Conservation (phyloP, 2,888 invertebrate genomes). For the Melinaea menophilus region DNA sequence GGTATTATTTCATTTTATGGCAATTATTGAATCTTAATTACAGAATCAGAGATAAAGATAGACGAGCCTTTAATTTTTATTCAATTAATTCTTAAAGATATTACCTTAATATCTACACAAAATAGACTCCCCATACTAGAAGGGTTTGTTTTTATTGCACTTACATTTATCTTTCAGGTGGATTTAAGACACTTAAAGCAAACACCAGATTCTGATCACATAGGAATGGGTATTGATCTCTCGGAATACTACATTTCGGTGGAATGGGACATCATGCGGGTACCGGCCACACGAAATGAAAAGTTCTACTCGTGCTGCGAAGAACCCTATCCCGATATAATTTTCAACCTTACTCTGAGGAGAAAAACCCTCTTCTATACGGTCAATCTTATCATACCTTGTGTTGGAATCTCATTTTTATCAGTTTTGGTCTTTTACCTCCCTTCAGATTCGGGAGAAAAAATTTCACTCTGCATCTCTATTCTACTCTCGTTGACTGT, state of each 20-base stretch:
- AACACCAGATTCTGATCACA: slow-evolving; percentile 90
- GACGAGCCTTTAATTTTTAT: no score
- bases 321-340: slow-evolving; percentile 97
- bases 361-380: slow-evolving; percentile 98
- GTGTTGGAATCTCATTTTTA: slow-evolving; percentile 97
- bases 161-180: slow-evolving; percentile 79
- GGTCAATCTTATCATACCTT: slow-evolving; percentile 97
- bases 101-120: no score
- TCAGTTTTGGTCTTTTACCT: slow-evolving; percentile 98
- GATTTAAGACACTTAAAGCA: slow-evolving; percentile 93
- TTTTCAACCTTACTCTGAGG: slow-evolving; percentile 96
- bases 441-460: slow-evolving; percentile 98
- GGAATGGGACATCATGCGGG: slow-evolving; percentile 98
- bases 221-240: slow-evolving; percentile 93
- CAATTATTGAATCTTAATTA: no score
- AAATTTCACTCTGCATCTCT: slow-evolving; percentile 97
- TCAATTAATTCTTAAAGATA: no score
- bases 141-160: slow-evolving; percentile 27
- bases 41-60: no score
- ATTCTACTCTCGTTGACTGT: slow-evolving; percentile 95
- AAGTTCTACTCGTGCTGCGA: slow-evolving; percentile 98
- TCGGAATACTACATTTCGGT: slow-evolving; percentile 97
- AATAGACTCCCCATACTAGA: no score
- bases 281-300: slow-evolving; percentile 92
- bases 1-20: no score